Evolutionary conservation across 2,888 invertebrate genomes (phyloP).

Genomic region (Gastrophysa polygoni): DNA sequence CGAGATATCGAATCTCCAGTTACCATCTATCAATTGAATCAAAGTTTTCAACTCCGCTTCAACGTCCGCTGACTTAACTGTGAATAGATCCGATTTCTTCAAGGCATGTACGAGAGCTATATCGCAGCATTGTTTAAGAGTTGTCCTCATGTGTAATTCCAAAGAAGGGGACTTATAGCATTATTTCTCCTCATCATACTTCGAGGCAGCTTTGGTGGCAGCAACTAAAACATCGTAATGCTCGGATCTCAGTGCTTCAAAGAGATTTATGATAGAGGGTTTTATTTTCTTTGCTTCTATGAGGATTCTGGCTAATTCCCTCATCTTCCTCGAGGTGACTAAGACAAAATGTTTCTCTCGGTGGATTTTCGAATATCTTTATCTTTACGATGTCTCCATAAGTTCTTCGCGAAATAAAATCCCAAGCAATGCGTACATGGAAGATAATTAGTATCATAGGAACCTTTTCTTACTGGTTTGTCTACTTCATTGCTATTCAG

Average conservation of each 20-base stretch:
- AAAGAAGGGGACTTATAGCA: constrained; percentile 21
- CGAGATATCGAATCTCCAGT: constrained; percentile 35
- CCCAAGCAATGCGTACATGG: constrained; percentile 19
- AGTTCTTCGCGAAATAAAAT: constrained; percentile 13
- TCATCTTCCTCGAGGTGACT: constrained; percentile 13
- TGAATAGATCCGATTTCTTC: constrained; percentile 30
- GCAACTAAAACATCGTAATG: constrained; percentile 9
- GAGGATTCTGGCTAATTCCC: constrained; percentile 6
- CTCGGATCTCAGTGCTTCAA: not conserved
- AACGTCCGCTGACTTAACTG: constrained; percentile 17
- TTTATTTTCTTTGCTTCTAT: too few species aligned
- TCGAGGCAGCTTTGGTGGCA: constrained; percentile 13
- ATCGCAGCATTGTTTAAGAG: constrained; percentile 35
- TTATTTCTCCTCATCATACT: constrained; percentile 21
- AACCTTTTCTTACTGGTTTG: constrained; percentile 16
- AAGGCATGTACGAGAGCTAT: constrained; percentile 32
- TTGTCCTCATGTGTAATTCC: constrained; percentile 28
- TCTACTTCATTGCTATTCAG: not conserved
- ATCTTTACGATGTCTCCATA: constrained; percentile 18
- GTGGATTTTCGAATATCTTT: constrained; percentile 10
- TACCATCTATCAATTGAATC: constrained; percentile 31
- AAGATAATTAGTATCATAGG: not conserved
- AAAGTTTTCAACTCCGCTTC: constrained; percentile 37
- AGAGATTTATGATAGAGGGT: too few species aligned
- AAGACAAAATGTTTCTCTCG: not conserved